Percentiles rank a stretch among this genome's conserved stretches.
These are phyloP conservation scores for Pardosa pseudoannulata DNA, from an alignment of 2,888 invertebrate species.

Conservation along the genomic window DNA sequence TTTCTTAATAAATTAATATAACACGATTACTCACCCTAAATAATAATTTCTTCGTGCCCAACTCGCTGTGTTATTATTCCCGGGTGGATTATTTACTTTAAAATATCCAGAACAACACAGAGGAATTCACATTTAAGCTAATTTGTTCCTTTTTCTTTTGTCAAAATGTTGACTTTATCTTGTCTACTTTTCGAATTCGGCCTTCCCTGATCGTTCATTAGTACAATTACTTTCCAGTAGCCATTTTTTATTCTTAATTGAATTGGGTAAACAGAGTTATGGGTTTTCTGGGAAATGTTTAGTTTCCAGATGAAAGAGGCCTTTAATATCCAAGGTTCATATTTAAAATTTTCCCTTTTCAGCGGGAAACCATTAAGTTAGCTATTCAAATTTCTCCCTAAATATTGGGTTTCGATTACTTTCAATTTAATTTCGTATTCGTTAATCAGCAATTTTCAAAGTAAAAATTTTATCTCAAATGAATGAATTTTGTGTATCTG, in stretches of 20 bases:
- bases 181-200: constrained; percentile 8
- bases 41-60: no score
- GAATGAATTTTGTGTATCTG: no score
- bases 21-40: no score
- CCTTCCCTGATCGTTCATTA: constrained; percentile 59
- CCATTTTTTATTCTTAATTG: constrained; percentile 68
- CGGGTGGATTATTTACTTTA: not conserved
- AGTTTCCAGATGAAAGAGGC: not conserved
- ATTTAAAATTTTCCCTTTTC: not conserved
- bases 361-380: no score
- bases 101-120: not conserved
- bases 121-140: not conserved
- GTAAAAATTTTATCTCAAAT: no score
- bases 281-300: constrained; percentile 62
- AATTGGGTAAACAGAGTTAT: constrained; percentile 59
- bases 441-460: no score
- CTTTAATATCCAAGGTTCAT: not conserved
- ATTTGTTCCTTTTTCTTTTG: not conserved
- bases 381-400: no score
- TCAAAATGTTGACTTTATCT: not conserved
- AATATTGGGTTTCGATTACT: no score
- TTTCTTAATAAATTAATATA: no score
- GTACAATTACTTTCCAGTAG: constrained; percentile 52
- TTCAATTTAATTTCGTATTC: no score
- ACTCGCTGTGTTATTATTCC: not conserved